Percentiles rank a stretch among this genome's conserved stretches.
Evolutionary conservation across 2,888 invertebrate genomes (phyloP).

Genomic region (Microctonus aethiopoides): DNA sequence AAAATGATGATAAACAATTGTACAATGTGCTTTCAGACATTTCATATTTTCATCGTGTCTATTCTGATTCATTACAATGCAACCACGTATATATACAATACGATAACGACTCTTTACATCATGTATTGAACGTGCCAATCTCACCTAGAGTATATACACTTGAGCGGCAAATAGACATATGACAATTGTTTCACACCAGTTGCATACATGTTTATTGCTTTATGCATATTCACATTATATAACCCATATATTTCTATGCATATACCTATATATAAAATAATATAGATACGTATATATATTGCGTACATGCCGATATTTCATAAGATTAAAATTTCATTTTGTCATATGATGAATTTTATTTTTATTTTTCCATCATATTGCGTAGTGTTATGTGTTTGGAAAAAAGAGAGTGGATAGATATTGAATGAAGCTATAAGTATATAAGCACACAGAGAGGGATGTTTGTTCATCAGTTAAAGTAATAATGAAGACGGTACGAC

Average conservation of each 20-base stretch:
- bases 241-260: neutral
- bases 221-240: neutral
- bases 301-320: too few species aligned
- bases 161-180: neutral
- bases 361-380: neutral
- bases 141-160: neutral
- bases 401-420: constrained; percentile 6
- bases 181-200: neutral
- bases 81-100: neutral
- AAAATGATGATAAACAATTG: neutral
- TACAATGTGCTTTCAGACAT: neutral
- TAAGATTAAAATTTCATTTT: neutral
- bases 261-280: neutral
- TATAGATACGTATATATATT: neutral
- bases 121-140: neutral
- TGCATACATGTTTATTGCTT: neutral
- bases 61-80: constrained; percentile 2
- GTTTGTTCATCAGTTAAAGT: constrained; percentile 49
- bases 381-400: neutral
- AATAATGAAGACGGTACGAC: constrained; percentile 39
- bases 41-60: neutral
- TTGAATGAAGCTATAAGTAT: constrained; percentile 39
- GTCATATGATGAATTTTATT: neutral
- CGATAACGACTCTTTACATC: neutral
- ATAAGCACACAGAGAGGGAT: constrained; percentile 41